These are phyloP conservation scores for Heteromyza rotundicornis DNA, from an alignment of 2,888 invertebrate species.

Conservation along the genomic window DNA sequence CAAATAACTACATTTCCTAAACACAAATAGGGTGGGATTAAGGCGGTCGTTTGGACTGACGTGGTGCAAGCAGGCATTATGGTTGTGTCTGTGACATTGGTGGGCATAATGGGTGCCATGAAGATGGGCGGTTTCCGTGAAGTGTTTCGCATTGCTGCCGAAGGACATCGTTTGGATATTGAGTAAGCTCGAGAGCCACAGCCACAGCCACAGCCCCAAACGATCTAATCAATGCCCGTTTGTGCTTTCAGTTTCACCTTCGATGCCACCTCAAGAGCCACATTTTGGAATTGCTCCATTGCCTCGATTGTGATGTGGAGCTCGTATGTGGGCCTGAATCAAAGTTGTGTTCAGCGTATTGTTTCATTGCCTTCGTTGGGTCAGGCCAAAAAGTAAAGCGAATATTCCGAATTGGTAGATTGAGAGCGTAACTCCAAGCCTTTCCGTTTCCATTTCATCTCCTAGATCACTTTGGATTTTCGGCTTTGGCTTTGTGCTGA, in stretches of 20 bases:
- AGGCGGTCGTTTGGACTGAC: slow-evolving; percentile 66
- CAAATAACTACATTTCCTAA: too few species aligned
- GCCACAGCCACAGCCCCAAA: too few species aligned
- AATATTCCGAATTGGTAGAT: too few species aligned
- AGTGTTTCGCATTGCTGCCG: slow-evolving; percentile 54
- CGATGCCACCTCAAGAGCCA: slow-evolving; percentile 69
- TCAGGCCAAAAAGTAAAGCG: slow-evolving; percentile 66
- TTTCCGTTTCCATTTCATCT: not conserved
- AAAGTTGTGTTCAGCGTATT: slow-evolving; percentile 76
- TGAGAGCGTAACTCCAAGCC: not conserved
- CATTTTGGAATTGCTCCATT: slow-evolving; percentile 70
- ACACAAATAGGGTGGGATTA: slow-evolving; percentile 64
- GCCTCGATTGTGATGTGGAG: slow-evolving; percentile 69
- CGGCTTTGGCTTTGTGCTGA: slow-evolving; percentile 65
- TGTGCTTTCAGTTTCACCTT: slow-evolving; percentile 64
- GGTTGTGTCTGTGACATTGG: slow-evolving; percentile 57
- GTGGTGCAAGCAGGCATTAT: slow-evolving; percentile 63
- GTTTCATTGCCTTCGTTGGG: slow-evolving; percentile 68
- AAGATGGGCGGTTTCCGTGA: slow-evolving; percentile 60
- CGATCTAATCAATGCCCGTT: too few species aligned
- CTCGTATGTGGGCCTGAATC: slow-evolving; percentile 72
- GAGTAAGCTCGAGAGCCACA: too few species aligned
- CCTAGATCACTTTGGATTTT: slow-evolving; percentile 66
- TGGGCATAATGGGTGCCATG: slow-evolving; percentile 58
- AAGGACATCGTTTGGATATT: slow-evolving; percentile 58